Base-by-base conservation (phyloP, 1,140 invertebrate species). In the Neodiprion fabricii region DNA sequence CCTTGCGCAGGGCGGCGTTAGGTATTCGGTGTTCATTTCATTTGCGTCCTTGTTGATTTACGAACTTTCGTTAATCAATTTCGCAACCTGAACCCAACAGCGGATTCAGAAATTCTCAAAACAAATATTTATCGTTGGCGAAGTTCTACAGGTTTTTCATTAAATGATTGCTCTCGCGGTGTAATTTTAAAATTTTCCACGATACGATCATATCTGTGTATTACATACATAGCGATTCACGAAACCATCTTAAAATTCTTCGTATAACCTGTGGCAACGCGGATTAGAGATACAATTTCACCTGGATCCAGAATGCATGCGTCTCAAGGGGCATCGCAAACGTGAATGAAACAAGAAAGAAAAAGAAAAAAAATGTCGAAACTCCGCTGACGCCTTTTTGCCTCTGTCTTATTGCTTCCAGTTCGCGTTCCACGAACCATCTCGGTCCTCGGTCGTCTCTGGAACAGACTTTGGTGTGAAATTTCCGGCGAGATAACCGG, bases 1-100 rank as follows among this genome's bases (percentile, higher is more conserved):
- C 1, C 28, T 40, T 40, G 28, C 28, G 28, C 28, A 40, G 28
- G 28, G 28, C 5, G 1, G 28, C 28, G 28, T 40, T 40, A 69
- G 12, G 71, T 80, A 77, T 80, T 79, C 71, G 72, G 70, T 67
- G 78, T 82, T 82, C 78, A 83, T 83, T 82, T 79, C 76, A 78
- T 78, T 73, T 50, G 28, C 72, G 67, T 68, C 68, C 74, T 76
- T 83, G 81, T 76, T 83, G 80, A 83, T 83, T 83, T 83, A 83
- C 79, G 77, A 61, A 17, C 53, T 17, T 61, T 61, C n/a, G 53
- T 74, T 71, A 75, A 83, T 81, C 82, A 83, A 83, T 82, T 83
- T 73, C 79, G 74, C 74, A 77, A 79, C 28, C 28, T 40, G 28
- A 40, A 40, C 28, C 28, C 28, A 40, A 40, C 28, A 40, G 28